Percentiles rank a stretch among this genome's conserved stretches.
Conservation (phyloP, 2,113 vertebrate genomes). For the Nothoprocta perdicaria region DNA sequence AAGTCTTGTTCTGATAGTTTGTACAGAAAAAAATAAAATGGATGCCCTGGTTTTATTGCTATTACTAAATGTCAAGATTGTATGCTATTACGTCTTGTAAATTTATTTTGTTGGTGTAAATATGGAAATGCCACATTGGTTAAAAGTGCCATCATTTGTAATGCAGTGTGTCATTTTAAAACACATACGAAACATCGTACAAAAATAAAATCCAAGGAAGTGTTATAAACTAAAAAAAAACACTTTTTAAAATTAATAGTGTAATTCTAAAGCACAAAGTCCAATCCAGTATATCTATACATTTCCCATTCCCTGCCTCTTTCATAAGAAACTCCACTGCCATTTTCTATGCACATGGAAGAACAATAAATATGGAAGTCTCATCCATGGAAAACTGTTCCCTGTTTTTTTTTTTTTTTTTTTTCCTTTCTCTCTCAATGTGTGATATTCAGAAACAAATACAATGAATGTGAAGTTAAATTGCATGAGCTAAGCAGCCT, state of each 20-base stretch:
- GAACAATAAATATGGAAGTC: conserved; percentile 87
- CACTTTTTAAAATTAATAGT: conserved; percentile 81
- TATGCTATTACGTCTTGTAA: conserved; percentile 94
- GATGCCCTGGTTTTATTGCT: conserved; percentile 87
- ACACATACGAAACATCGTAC: conserved; percentile 70
- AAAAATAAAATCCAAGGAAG: conserved; percentile 65
- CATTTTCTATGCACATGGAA: conserved; percentile 89
- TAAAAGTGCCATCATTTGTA: conserved; percentile 91
- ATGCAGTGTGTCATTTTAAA: conserved; percentile 89
- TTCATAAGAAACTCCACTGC: conserved; percentile 84
- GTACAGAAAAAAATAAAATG: conserved; percentile 89
- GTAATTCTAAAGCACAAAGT: conserved; percentile 80
- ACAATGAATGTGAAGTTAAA: not conserved
- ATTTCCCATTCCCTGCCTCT: conserved; percentile 80
- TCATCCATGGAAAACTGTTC: conserved; percentile 79
- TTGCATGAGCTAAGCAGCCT: not conserved
- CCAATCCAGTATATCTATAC: conserved; percentile 62
- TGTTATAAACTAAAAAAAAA: conserved; percentile 78
- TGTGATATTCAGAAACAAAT: conserved; percentile 20
- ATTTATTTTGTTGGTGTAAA: conserved; percentile 96
- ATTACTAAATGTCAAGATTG: conserved; percentile 90
- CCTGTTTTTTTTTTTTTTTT: conserved; percentile 46
- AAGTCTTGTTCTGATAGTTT: conserved; percentile 91
- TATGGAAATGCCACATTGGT: conserved; percentile 88
- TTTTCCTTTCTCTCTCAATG: not conserved